A percentile compares a stretch with the other conserved stretches of the same genome.
Evolutionary conservation across 2,888 invertebrate genomes (phyloP).

Genomic region (Exephanes ischioxanthus): DNA sequence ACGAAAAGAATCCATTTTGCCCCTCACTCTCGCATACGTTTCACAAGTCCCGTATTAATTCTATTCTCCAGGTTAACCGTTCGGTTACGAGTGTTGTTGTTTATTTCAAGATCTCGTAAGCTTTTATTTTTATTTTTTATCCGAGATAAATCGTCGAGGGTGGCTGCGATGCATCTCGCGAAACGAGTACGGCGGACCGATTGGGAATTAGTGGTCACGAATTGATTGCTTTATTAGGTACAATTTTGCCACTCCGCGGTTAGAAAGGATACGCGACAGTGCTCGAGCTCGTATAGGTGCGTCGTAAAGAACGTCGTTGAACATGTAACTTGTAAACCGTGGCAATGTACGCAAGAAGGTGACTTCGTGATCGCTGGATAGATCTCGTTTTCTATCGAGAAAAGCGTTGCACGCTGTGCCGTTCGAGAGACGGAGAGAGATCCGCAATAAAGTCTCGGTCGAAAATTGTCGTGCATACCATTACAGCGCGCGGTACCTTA

Average conservation of each 20-base stretch:
- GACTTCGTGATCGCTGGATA: slow-evolving; percentile 63
- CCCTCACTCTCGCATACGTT: background rate
- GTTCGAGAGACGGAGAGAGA: slow-evolving; percentile 30
- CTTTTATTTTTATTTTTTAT: background rate
- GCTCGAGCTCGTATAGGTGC: slow-evolving; percentile 56
- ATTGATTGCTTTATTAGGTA: slow-evolving; percentile 75
- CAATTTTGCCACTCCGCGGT: slow-evolving; percentile 76
- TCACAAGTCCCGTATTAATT: background rate
- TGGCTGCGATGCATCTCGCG: background rate
- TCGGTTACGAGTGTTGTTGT: background rate
- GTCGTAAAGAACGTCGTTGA: slow-evolving; percentile 76
- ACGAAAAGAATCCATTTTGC: background rate
- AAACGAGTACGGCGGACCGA: background rate
- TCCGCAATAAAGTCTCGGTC: slow-evolving; percentile 61
- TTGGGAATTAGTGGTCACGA: slow-evolving; percentile 33
- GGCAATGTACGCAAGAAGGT: slow-evolving; percentile 64
- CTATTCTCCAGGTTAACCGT: background rate
- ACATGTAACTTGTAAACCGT: slow-evolving; percentile 58
- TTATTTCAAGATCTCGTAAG: background rate
- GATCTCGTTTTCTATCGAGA: slow-evolving; percentile 49
- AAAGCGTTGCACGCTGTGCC: slow-evolving; percentile 46
- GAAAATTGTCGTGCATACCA: slow-evolving; percentile 65
- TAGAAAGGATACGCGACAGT: slow-evolving; percentile 71
- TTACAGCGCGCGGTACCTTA: slow-evolving; percentile 32
- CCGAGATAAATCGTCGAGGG: background rate